Evolutionary conservation across 2,888 invertebrate genomes (phyloP), one percentile per base, ranked within the genome.

Genomic region (Diplolepis rosae): DNA sequence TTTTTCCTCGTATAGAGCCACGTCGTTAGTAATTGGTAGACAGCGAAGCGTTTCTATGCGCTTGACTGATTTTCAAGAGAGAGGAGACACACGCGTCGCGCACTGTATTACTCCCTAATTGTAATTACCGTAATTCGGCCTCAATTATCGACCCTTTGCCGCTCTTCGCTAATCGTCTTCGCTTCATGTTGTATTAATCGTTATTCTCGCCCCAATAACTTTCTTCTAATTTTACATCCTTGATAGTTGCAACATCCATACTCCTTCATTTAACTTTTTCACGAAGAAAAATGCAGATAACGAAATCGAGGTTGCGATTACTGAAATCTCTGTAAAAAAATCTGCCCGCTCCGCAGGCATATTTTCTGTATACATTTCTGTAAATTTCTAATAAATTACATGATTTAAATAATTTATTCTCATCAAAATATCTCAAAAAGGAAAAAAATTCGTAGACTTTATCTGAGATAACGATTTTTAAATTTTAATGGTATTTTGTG

Each of bases 51-150:
- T 32, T 56, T 56, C 22, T 56, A 35, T 6, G 35, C n/a, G 39
- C 24, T n/a, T 61, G 61, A 61, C 61, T 61, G 61, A 61, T 61
- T 61, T 61, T 61, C 39, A 61, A 61, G 61, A 39, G 61, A 35
- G 39, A 61, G 61, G 61, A 61, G 61, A 24, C 61, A 39, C 56
- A 39, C 61, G 61, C 61, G 61, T 61, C 39, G 61, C 39, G 61
- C 61, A 61, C 61, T 35, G 39, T 39, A 61, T 61, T 61, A 61
- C 61, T 39, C 35, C 61, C 39, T 61, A 61, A 61, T 61, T 61
- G 61, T 39, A 61, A 61, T 61, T 39, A 61, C 61, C 56, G 35
- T 56, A 56, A 56, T 56, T 56, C 35, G 56, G 6, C 35, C 56
- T 22, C 22, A 56, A 56, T 56, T 35, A 56, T 15, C 61, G 39